Base-by-base conservation (phyloP, 2,797 vertebrate genomes). In the Myioborus melanocephalus region DNA sequence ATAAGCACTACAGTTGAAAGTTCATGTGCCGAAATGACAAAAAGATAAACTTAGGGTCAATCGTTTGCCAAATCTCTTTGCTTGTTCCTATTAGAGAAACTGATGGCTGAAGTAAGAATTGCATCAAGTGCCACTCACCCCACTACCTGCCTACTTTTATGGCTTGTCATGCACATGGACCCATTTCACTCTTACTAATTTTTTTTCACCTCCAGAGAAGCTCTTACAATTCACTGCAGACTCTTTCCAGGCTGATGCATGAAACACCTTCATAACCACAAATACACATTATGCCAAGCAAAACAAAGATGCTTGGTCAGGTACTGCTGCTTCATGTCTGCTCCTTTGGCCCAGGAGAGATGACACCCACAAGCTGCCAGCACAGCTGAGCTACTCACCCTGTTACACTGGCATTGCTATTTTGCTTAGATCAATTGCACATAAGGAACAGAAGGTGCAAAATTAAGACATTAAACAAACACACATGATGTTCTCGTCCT, bases 401-500 rank as follows among this genome's bases (percentile, higher is more conserved):
- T 49, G 53, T 20, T 24, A 14, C 32, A 30, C 10, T 17, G 21
- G 26, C 39, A 46, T 4, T 55, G 13, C 32, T 80, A 1, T 28
- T 86, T 32, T 13, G 12, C 50, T 83, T 18, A 26, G 10, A 47
- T 60, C 24, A 69, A 44, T 6, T 73, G 14, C n/a, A 83, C 21
- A 10, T 9, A 52, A 56, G 34, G 55, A 80, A 77, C 12, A 68
- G 23, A 68, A 14, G 22, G 21, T 47, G 20, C 34, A 75, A 93
- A 92, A 81, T 22, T 34, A 35, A 63, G 66, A 57, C 17, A 18
- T 5, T 18, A 50, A 77, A n/a, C 6, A 78, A 46, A 39, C 13
- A 5, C 2, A 32, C 28, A 22, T 0, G 0, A 26, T n/a, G 23
- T 49, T 18, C 30, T 60, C 46, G 41, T 56, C 9, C 28, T 64